Conservation (phyloP, 2,888 invertebrate species). For the Coenonympha arcania region DNA sequence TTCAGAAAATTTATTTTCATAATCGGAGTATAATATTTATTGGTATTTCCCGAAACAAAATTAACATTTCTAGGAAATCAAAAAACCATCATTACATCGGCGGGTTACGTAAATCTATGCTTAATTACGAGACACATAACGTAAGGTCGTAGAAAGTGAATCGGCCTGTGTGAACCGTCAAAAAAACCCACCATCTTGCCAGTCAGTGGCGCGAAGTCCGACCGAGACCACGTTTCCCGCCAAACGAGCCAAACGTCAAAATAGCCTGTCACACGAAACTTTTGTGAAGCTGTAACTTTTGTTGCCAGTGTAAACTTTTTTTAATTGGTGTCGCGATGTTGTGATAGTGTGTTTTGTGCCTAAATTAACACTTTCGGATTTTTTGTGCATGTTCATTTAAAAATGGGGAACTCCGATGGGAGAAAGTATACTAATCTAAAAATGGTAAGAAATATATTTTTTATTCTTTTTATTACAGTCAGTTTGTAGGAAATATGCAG, state of each 20-base stretch:
- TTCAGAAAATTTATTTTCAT: background rate
- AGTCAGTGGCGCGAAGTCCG: slow-evolving; percentile 66
- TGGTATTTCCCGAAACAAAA: background rate
- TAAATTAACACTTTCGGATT: slow-evolving; percentile 43
- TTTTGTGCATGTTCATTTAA: slow-evolving; percentile 36
- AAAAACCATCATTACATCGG: slow-evolving; percentile 58
- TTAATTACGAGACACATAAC: slow-evolving; percentile 70
- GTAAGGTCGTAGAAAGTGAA: slow-evolving; percentile 75
- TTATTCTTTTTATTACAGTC: background rate
- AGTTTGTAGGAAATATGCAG: background rate
- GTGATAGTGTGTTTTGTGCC: slow-evolving; percentile 63
- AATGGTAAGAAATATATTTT: slow-evolving; percentile 57
- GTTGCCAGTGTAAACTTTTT: slow-evolving; percentile 46
- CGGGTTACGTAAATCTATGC: slow-evolving; percentile 67
- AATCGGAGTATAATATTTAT: background rate
- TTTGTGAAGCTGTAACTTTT: slow-evolving; percentile 43
- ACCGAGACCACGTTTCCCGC: slow-evolving; percentile 65
- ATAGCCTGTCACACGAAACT: slow-evolving; percentile 50
- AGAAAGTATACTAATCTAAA: slow-evolving; percentile 49
- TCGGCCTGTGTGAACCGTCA: slow-evolving; percentile 73
- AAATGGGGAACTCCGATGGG: slow-evolving; percentile 60
- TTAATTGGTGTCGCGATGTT: slow-evolving; percentile 37
- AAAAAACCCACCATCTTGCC: slow-evolving; percentile 71
- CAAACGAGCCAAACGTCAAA: slow-evolving; percentile 40
- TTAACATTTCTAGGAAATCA: slow-evolving; percentile 50